A percentile compares a stretch with the other conserved stretches of the same genome.
Conservation (phyloP, 2,888 invertebrate species). For the Thelaira solivaga region DNA sequence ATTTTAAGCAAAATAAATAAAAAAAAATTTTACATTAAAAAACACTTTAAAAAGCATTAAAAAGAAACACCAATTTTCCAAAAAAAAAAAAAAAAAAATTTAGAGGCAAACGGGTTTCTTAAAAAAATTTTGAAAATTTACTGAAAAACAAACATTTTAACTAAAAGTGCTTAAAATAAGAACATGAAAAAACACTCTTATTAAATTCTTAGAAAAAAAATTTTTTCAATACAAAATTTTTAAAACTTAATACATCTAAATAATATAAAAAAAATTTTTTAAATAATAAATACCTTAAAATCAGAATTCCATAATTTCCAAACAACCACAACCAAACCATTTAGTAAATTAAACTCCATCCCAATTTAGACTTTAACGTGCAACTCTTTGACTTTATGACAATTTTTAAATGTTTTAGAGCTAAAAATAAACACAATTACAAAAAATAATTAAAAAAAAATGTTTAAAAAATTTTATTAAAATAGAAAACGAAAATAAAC, state of each 20-base stretch:
- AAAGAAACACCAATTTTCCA: conserved; percentile 63
- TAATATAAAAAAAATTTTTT: not conserved
- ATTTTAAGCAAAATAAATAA: not conserved
- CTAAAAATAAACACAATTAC: not conserved
- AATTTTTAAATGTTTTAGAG: conserved; percentile 24
- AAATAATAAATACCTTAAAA: not conserved
- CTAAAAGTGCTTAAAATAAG: conserved; percentile 26
- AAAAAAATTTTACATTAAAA: conserved; percentile 5
- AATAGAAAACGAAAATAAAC: too few relatives aligned
- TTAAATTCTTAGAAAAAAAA: not conserved
- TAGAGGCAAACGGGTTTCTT: too few relatives aligned
- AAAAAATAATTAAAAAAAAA: not conserved
- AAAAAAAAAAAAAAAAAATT: conserved; percentile 31
- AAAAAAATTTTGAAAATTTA: not conserved
- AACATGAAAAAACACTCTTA: not conserved
- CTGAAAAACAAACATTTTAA: not conserved
- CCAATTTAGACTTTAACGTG: conserved; percentile 36
- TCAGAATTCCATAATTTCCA: not conserved
- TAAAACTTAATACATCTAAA: not conserved
- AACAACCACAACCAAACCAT: not conserved
- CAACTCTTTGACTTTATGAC: conserved; percentile 32
- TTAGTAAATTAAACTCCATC: conserved; percentile 31
- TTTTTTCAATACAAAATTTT: not conserved
- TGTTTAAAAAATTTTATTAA: not conserved
- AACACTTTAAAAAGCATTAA: conserved; percentile 31